A percentile compares a stretch with the other conserved stretches of the same genome.
phyloP scores from a whole-genome alignment of 1,140 invertebrate species.

The Colletes latitarsis region DNA sequence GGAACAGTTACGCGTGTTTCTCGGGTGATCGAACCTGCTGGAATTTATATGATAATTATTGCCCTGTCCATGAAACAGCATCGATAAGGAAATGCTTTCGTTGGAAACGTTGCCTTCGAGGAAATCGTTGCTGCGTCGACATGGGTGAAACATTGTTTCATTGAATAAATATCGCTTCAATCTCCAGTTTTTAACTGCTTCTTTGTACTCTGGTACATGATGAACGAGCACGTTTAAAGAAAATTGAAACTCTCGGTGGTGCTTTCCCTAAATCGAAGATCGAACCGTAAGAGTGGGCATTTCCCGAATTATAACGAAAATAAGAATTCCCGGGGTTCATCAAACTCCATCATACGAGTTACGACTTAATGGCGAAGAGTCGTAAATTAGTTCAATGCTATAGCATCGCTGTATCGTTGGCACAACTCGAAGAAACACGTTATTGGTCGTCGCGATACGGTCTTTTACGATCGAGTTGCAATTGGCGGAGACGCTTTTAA shows the following conservation, averaged over 20 bases:
- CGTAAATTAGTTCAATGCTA: neutral
- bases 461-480: no score
- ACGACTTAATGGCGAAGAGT: no score
- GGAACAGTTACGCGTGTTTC: neutral
- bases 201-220: neutral
- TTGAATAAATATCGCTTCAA: neutral
- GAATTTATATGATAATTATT: constrained; percentile 44
- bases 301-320: no score
- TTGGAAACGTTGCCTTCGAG: neutral
- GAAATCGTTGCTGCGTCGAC: neutral
- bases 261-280: no score
- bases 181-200: neutral
- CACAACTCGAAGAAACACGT: no score
- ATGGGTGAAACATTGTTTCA: no score
- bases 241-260: neutral
- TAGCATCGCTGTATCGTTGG: no score
- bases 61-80: neutral
- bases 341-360: no score
- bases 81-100: constrained; percentile 14
- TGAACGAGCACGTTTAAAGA: neutral
- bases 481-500: no score
- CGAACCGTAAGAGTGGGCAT: no score
- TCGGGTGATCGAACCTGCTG: neutral
- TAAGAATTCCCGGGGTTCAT: no score
- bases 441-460: no score